Evolutionary conservation across 2,888 invertebrate genomes (phyloP), one percentile per base, ranked within the genome.

Genomic region (Troides helena): DNA sequence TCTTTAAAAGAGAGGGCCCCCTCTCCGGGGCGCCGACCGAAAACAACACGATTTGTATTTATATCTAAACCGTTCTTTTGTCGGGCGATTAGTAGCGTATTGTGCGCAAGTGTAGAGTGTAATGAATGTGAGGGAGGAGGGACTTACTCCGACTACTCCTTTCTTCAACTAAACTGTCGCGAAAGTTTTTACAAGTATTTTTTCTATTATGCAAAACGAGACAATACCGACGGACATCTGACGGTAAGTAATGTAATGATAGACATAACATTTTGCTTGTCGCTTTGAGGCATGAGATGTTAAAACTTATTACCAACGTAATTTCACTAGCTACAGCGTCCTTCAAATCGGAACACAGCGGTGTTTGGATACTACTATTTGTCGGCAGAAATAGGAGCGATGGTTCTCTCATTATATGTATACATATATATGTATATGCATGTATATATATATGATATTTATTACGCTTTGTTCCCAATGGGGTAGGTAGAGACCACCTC

Each of bases 11-110:
- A 62, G 74, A 79, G 80, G 77, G 77, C 72, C 76, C 76, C 72
- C 78, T 72, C 78, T 72, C 75, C 82, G 75, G 87, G 88, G 86
- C 80, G 80, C 81, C 81, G 75, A 86, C 87, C 89, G 88, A 91
- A 89, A 91, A 92, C 92, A 90, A 91, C 92, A 86, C 90, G 91
- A 89, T 90, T 87, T 90, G 90, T 90, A 90, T 90, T 91, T 89
- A 89, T 90, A 87, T 83, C 88, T 87, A 88, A 91, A 89, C 88
- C 89, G 83, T 85, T 79, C 87, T 84, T 86, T 92, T 91, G 91
- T 92, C 82, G 82, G 78, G 86, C 91, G 91, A 92, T 92, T 92
- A 92, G 89, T 80, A 80, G 82, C 82, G 86, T 82, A 87, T 87
- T 90, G 88, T 85, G 79, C 88, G 86, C 88, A 87, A 88, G 88